Conservation (phyloP, 2,113 vertebrate genomes). For the Tachysurus fulvidraco region DNA sequence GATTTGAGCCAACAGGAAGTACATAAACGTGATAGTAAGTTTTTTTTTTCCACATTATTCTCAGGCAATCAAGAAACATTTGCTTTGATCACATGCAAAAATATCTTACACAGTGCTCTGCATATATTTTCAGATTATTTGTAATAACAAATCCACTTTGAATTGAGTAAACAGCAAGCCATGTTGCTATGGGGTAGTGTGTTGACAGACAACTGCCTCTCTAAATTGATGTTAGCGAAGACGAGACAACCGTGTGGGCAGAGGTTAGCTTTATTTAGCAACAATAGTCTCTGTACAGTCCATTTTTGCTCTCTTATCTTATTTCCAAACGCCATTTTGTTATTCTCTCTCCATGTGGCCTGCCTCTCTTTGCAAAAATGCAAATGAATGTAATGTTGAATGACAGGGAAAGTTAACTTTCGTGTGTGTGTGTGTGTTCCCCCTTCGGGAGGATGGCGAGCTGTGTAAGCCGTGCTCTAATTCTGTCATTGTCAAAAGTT, state of each 20-base stretch:
- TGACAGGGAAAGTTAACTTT: conserved; percentile 74
- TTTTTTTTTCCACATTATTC: background rate
- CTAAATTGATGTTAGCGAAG: conserved; percentile 6
- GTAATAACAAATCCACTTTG: background rate
- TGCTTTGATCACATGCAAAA: background rate
- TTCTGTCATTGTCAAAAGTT: conserved; percentile 78
- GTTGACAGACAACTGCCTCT: conserved; percentile 18
- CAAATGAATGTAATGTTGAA: conserved; percentile 72
- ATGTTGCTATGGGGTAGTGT: conserved; percentile 6
- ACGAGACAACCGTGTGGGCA: background rate
- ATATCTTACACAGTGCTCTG: background rate
- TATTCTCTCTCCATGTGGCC: conserved; percentile 59
- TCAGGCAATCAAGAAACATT: background rate
- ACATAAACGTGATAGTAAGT: background rate
- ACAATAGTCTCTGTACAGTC: conserved; percentile 26
- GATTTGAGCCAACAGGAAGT: background rate
- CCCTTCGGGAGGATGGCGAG: conserved; percentile 65
- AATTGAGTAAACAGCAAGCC: conserved; percentile 13
- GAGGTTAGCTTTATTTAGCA: conserved; percentile 38
- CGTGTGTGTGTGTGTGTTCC: conserved; percentile 56
- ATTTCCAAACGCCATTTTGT: conserved; percentile 44
- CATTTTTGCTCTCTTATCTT: conserved; percentile 42
- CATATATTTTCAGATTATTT: conserved; percentile 6
- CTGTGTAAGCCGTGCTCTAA: conserved; percentile 72
- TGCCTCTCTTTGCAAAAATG: conserved; percentile 61